A percentile compares a stretch with the other conserved stretches of the same genome.
Conservation (phyloP, 2,113 vertebrate species). For the Anguilla rostrata region DNA sequence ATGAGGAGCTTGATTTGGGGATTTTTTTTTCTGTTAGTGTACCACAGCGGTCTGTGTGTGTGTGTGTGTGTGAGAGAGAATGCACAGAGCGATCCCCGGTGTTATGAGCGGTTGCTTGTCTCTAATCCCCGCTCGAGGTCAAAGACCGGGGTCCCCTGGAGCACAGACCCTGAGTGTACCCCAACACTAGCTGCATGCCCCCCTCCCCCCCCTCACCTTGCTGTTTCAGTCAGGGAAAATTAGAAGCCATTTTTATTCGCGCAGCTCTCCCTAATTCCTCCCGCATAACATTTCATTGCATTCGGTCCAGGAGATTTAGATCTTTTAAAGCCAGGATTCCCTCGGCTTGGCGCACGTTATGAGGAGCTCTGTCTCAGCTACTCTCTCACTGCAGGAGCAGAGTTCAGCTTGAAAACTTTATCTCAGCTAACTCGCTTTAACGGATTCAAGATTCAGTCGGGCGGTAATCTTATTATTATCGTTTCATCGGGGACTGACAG, state of each 20-base stretch:
- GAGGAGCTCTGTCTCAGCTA: background rate
- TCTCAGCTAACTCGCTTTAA: background rate
- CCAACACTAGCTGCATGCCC: background rate
- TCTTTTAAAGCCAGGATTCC: background rate
- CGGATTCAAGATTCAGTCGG: background rate
- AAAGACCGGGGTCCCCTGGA: background rate
- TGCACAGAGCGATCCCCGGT: background rate
- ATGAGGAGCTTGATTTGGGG: slow-evolving; percentile 59
- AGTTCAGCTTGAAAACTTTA: background rate
- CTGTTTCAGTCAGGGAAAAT: background rate
- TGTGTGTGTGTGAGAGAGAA: slow-evolving; percentile 38
- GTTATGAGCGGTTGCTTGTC: slow-evolving; percentile 10
- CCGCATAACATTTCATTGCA: slow-evolving; percentile 8
- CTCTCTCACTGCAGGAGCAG: background rate
- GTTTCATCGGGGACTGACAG: background rate
- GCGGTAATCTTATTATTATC: background rate
- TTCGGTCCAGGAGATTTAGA: background rate
- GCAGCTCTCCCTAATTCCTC: background rate
- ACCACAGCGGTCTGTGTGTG: too few species aligned
- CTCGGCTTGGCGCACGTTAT: background rate
- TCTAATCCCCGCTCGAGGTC: slow-evolving; percentile 8
- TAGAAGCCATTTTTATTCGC: background rate
- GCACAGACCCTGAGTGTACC: background rate
- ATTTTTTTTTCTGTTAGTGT: slow-evolving; percentile 41
- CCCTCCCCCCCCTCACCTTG: background rate